phyloP scores from a whole-genome alignment of 2,113 vertebrate species.

The Sceloporus undulatus region DNA sequence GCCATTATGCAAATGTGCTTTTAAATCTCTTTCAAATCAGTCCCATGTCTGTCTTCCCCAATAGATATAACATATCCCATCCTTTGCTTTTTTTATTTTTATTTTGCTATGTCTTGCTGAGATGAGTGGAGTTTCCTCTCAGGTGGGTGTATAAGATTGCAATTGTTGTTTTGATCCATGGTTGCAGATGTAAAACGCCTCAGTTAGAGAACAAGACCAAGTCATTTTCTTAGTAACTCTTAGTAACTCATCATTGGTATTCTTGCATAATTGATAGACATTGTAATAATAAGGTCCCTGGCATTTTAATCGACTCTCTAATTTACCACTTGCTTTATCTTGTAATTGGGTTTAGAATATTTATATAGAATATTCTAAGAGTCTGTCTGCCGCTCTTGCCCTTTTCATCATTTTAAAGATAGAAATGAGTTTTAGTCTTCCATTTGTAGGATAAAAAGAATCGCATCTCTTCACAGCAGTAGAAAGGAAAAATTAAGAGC shows the following conservation, averaged over 20 bases:
- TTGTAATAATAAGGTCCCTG: neutral
- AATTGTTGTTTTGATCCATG: no score
- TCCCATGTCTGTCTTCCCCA: neutral
- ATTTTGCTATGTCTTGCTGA: neutral
- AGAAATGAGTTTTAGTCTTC: neutral
- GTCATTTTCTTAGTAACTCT: neutral
- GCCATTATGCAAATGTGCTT: neutral
- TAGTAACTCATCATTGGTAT: neutral
- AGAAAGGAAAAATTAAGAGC: neutral
- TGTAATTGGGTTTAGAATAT: slow-evolving; percentile 25
- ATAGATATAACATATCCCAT: neutral
- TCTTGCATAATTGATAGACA: neutral
- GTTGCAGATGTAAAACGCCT: no score
- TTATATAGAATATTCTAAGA: neutral
- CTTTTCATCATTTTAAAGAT: neutral
- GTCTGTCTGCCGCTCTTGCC: neutral
- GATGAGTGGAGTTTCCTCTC: neutral
- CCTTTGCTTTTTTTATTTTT: neutral
- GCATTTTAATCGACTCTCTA: slow-evolving; percentile 14
- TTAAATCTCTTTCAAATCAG: neutral
- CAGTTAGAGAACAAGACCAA: neutral
- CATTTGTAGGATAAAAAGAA: neutral
- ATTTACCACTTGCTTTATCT: slow-evolving; percentile 2
- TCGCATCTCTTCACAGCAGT: neutral
- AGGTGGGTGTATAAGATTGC: no score